Conservation (phyloP, 2,113 vertebrate genomes). For the Malaclemys terrapin region DNA sequence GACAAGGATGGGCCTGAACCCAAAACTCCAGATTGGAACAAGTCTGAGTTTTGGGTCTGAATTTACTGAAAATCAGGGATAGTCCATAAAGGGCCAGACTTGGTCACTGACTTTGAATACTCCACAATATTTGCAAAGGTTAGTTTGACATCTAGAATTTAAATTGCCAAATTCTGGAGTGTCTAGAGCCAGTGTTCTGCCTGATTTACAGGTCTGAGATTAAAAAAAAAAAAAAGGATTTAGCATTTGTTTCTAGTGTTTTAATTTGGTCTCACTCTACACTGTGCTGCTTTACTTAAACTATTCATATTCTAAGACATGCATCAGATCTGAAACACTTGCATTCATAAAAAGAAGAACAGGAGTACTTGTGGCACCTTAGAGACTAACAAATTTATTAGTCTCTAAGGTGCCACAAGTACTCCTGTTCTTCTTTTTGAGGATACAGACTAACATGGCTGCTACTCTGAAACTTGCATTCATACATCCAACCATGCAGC, state of each 20-base stretch:
- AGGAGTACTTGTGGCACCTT: no score
- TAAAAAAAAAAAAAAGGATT: neutral
- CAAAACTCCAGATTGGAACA: neutral
- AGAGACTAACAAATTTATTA: no score
- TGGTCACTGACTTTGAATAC: neutral
- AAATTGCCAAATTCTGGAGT: neutral
- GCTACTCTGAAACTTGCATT: neutral
- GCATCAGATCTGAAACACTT: neutral
- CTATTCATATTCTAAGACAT: neutral
- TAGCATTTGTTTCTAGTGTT: neutral
- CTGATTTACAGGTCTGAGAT: neutral
- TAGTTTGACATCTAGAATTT: neutral
- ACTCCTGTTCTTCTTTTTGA: no score
- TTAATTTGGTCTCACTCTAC: neutral
- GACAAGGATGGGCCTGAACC: neutral
- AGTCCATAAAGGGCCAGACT: neutral
- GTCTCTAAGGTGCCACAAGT: no score
- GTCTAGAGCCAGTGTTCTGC: neutral
- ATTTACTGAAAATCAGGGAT: neutral
- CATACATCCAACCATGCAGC: neutral
- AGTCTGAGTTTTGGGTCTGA: neutral
- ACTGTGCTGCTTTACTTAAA: neutral
- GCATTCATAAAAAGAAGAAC: neutral
- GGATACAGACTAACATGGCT: no score
- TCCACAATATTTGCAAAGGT: neutral